Evolutionary conservation across 2,113 vertebrate species (phyloP), one percentile per base, ranked within the genome.

Genomic region (Microcebus ravelobensis): DNA sequence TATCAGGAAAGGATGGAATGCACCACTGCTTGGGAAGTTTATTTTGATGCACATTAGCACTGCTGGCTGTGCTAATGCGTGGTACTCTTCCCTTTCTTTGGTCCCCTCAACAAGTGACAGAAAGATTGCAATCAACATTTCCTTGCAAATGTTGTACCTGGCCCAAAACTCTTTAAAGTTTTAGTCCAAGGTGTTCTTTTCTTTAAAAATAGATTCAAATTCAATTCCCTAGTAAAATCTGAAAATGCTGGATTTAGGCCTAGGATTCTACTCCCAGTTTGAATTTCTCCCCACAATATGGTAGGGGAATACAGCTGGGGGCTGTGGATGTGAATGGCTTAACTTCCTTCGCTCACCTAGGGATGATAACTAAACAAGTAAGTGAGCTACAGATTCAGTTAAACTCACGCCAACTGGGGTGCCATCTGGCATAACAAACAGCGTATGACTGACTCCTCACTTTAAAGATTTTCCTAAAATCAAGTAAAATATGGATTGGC

Each of bases 371-470:
- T 42, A 98, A 98, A 98, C 96, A 98, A 98, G 95, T 96, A 95
- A 97, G 94, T 96, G 96, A 98, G 94, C 97, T 98, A 96, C 73
- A 97, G 98, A 98, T 92, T 97, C 96, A 98, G 97, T 97, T 98
- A 98, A 88, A 98, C 95, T 97, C 97, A 96, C 71, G 97, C 97
- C 96, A 98, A 98, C 98, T 97, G 96, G 95, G 95, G 97, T 94
- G 76, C 96, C 98, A 98, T 98, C 97, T 98, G 98, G 96, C 97
- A 94, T 95, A 98, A 97, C 13, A 79, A 98, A 95, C 63, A 96
- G 91, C 96, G 92, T 96, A 94, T 90, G 92, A 98, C 92, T 94
- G 95, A 83, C 89, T 97, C 91, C 80, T 96, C 79, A 67, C 97
- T 91, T 95, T 96, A 96, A 98, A 97, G 57, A 93, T 82, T 97